These are phyloP conservation scores for Chelmon rostratus DNA, from an alignment of 2,797 vertebrate genomes.

Conservation along the genomic window DNA sequence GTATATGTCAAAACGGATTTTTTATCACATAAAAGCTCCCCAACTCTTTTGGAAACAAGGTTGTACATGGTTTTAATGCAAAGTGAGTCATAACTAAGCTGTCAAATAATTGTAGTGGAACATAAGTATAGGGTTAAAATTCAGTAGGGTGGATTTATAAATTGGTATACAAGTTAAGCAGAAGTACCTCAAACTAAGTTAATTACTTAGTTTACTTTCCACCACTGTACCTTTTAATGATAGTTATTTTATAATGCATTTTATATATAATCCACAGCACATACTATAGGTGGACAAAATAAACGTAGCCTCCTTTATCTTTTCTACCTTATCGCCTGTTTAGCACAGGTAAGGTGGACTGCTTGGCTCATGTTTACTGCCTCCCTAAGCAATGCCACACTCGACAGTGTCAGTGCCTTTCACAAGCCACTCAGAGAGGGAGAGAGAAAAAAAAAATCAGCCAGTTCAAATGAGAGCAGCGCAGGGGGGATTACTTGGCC, in stretches of 20 bases:
- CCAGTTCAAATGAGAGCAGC: conserved; percentile 83
- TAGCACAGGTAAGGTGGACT: neutral
- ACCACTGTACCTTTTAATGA: neutral
- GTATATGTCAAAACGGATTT: no score
- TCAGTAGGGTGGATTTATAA: neutral
- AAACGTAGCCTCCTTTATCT: neutral
- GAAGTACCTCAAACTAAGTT: neutral
- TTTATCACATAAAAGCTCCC: no score
- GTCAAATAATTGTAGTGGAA: neutral
- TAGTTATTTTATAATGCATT: neutral
- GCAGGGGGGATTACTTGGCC: conserved; percentile 85
- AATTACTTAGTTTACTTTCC: no score
- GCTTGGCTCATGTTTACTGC: conserved; percentile 38
- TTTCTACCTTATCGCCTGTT: neutral
- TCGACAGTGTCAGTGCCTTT: conserved; percentile 43
- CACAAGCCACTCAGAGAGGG: conserved; percentile 44
- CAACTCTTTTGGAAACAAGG: no score
- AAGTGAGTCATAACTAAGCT: no score
- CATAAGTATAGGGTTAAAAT: neutral
- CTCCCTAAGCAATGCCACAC: conserved; percentile 43
- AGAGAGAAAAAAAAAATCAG: conserved; percentile 48
- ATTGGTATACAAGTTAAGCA: neutral
- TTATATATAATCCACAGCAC: neutral
- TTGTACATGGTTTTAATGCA: no score
- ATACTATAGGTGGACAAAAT: neutral